Base-by-base conservation (phyloP, 1,140 invertebrate genomes). In the Spodoptera frugiperda region DNA sequence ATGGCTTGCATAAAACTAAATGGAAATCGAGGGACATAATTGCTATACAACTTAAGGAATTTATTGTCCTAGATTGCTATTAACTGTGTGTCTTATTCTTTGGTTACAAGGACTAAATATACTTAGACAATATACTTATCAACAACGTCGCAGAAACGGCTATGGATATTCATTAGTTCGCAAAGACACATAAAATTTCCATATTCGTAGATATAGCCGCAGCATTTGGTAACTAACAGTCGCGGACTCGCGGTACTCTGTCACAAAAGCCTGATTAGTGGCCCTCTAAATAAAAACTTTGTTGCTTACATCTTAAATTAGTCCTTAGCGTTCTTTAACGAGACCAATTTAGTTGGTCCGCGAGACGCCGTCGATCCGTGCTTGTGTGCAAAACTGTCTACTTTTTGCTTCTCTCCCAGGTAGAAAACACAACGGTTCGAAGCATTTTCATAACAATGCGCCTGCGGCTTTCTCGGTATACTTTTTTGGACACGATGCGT, bases 401-500 rank as follows among this genome's bases (percentile, higher is more conserved):
- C 86, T 93, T 93, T 92, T 93, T 93, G 91, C 83, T 78, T 68
- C 81, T 61, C 81, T 80, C 84, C 79, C 90, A 93, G 92, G 91
- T 93, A 93, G 92, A 89, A 88, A 91, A 91, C 84, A 87, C 88
- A 85, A 90, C 88, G 85, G 90, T 84, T 89, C 82, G 82, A 83
- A 88, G 85, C 89, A 92, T 93, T 91, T 91, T 91, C 88, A 92
- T 93, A 91, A 93, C 91, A 93, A 93, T 93, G 92, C 91, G 89
- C 88, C 84, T 68, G 88, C 87, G 89, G 84, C 87, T 91, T 88
- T 91, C 89, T 91, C 88, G 83, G 85, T 86, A 87, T 85, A 84
- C 83, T 92, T 92, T 90, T 93, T 93, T 90, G 81, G 81, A 82
- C 78, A 86, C 85, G 84, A 90, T 86, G 84, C 88, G 86, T 90